phyloP scores from a whole-genome alignment of 2,888 invertebrate genomes.

The Habroteleia sp. region DNA sequence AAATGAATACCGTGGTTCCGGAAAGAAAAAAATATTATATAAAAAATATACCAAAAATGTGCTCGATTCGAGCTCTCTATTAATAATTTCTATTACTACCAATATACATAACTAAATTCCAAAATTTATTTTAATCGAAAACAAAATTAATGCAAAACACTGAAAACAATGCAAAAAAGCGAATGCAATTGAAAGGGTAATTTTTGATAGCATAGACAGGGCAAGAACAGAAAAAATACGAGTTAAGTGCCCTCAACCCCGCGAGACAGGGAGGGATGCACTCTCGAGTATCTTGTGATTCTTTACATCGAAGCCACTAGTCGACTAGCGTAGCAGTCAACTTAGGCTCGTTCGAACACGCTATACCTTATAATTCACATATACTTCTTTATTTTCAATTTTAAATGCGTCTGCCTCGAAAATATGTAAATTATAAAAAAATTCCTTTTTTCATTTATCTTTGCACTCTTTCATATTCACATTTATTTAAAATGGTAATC shows the following conservation, averaged over 20 bases:
- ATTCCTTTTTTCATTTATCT: no score
- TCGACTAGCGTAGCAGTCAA: conserved; percentile 23
- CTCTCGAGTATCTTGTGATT: conserved; percentile 41
- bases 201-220: conserved; percentile 32
- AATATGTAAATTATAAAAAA: no score
- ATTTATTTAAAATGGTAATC: no score
- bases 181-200: conserved; percentile 23
- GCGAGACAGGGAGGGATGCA: conserved; percentile 39
- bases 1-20: no score
- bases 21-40: no score
- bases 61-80: no score
- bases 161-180: not conserved
- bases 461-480: no score
- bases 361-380: not conserved
- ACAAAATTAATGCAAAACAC: conserved; percentile 7
- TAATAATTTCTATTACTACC: no score
- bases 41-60: no score
- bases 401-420: conserved; percentile 2
- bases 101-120: no score
- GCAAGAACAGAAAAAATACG: conserved; percentile 29
- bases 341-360: conserved; percentile 26
- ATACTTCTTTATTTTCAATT: conserved; percentile 16
- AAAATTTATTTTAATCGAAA: no score
- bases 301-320: conserved; percentile 56
- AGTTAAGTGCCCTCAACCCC: conserved; percentile 46